Evolutionary conservation across 2,797 vertebrate genomes (phyloP).

Genomic region (Cryptoblepharus egeriae): DNA sequence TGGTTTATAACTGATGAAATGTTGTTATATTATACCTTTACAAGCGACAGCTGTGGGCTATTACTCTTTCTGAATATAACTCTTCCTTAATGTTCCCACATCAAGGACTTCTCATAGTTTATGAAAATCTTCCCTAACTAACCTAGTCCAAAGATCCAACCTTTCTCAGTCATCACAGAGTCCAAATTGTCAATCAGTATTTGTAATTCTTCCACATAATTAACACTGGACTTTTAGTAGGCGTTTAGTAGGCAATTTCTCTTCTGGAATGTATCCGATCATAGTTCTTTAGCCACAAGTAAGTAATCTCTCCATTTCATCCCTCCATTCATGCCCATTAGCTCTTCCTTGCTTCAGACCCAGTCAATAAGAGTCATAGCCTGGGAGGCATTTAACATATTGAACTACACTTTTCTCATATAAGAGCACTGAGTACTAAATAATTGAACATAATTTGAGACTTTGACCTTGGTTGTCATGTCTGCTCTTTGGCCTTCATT

Average conservation of each 20-base stretch:
- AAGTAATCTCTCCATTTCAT: neutral
- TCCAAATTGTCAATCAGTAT: constrained; percentile 12
- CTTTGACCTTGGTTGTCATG: constrained; percentile 15
- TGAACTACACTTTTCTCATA: constrained; percentile 5
- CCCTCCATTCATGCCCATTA: neutral
- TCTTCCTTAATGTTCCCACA: neutral
- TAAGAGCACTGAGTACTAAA: constrained; percentile 7
- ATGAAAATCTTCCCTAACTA: neutral
- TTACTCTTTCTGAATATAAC: neutral
- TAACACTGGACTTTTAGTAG: neutral
- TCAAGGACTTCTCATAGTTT: neutral
- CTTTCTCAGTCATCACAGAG: constrained; percentile 10
- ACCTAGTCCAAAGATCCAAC: neutral
- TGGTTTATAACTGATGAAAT: too few relatives aligned
- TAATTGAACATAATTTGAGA: constrained; percentile 23
- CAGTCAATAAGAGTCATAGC: constrained; percentile 1
- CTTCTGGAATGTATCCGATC: neutral
- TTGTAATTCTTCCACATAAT: constrained; percentile 10
- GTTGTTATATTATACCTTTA: too few relatives aligned
- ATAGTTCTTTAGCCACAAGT: neutral
- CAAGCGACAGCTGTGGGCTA: too few relatives aligned
- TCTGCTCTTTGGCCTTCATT: neutral
- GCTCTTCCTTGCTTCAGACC: neutral
- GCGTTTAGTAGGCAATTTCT: neutral
- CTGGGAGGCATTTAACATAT: neutral